Base-by-base conservation (phyloP, 2,888 invertebrate species). In the Sinelater perroti region DNA sequence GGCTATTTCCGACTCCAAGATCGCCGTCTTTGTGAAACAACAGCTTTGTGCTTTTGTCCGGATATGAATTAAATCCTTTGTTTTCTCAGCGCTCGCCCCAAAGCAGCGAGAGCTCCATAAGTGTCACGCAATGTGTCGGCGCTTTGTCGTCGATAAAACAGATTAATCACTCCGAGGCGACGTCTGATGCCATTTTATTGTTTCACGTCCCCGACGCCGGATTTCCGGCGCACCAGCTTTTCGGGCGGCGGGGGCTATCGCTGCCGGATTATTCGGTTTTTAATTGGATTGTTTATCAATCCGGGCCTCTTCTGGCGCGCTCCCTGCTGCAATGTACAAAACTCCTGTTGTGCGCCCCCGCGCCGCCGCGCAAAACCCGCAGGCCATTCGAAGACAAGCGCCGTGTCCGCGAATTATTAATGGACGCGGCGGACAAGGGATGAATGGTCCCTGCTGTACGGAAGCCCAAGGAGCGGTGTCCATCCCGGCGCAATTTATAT, bases 1-100 rank as follows among this genome's bases (percentile, higher is more conserved):
- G 64, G 65, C 70, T 65, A 70, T 70, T 72, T 72, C 72, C 72
- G 64, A 63, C 68, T 61, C 60, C 63, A 65, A 62, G 65, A 66
- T 66, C 62, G 64, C 61, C 60, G 63, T 64, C 68, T 69, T 69
- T 68, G 68, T 68, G 67, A 62, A 66, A 67, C 71, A 66, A 69
- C 67, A 63, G 63, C 62, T 64, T 60, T 63, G 61, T 64, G 63
- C 63, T 60, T 53, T 61, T 61, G 50, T 54, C 67, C 70, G 70
- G 69, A 69, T 70, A 70, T 66, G 67, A 67, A 68, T 70, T 67
- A 64, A 61, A 65, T 64, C 65, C 66, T 69, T 65, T 65, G 68
- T 70, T 68, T 69, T 67, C 66, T 60, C 61, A 63, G 58, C 65
- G 58, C 60, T 63, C 61, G 53, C 55, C 49, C 46, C 38, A 53